These are phyloP conservation scores for Rhea americana DNA, from an alignment of 2,113 vertebrate species.

Conservation along the genomic window DNA sequence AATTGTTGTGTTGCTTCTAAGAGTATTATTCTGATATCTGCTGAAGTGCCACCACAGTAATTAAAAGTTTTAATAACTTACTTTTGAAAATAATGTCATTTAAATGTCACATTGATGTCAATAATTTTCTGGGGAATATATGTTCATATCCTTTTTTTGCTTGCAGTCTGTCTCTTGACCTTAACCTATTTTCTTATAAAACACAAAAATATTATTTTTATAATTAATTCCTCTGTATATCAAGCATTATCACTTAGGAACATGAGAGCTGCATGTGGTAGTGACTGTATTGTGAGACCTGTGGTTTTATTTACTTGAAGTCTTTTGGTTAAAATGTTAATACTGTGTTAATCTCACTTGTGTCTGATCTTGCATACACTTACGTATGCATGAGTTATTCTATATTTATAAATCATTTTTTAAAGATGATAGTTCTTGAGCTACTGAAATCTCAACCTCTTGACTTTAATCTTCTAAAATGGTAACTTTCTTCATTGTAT, in stretches of 20 bases:
- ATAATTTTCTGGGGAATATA: neutral
- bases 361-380: neutral
- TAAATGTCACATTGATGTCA: neutral
- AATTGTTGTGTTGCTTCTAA: neutral
- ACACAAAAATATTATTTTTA: neutral
- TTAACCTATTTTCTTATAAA: neutral
- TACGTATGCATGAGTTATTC: neutral
- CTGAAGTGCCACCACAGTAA: neutral
- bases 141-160: neutral
- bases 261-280: neutral
- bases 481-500: neutral
- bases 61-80: neutral
- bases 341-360: neutral
- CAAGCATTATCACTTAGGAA: neutral
- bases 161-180: neutral
- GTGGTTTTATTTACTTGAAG: neutral
- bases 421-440: neutral
- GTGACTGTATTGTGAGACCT: neutral
- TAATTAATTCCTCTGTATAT: neutral
- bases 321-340: neutral
- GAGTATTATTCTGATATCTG: neutral
- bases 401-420: neutral
- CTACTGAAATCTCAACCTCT: neutral
- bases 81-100: neutral
- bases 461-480: neutral